Conservation (phyloP, 2,888 invertebrate species). For the Copidosoma aretas region DNA sequence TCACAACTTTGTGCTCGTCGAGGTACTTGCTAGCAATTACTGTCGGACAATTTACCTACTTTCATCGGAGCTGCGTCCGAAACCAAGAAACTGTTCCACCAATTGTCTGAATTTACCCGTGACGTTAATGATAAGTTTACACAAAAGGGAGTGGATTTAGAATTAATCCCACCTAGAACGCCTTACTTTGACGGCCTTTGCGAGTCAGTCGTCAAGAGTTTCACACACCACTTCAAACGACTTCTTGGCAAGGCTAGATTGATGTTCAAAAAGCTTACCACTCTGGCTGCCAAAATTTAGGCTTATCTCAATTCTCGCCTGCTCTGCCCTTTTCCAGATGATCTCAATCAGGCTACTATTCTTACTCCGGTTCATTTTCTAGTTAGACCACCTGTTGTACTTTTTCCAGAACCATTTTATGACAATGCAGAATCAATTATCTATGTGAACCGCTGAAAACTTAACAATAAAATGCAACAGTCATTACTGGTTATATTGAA, state of each 20-base stretch:
- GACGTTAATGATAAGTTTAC: neutral
- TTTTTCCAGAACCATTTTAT: neutral
- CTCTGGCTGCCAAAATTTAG: neutral
- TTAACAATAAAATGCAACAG: slow-evolving; percentile 40
- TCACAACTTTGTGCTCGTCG: slow-evolving; percentile 44
- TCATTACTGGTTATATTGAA: slow-evolving; percentile 45
- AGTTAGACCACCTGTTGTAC: neutral
- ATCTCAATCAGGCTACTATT: neutral
- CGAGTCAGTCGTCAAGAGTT: neutral
- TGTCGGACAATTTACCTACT: slow-evolving; percentile 49
- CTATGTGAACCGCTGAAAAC: slow-evolving; percentile 42
- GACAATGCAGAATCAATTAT: neutral
- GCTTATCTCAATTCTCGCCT: slow-evolving; percentile 11
- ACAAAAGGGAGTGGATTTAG: neutral
- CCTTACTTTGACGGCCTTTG: slow-evolving; percentile 5
- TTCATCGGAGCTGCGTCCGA: slow-evolving; percentile 43
- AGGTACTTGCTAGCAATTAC: slow-evolving; percentile 38
- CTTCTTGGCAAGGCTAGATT: neutral
- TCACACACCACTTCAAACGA: slow-evolving; percentile 5
- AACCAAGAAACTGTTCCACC: slow-evolving; percentile 6
- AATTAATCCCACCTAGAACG: slow-evolving; percentile 5
- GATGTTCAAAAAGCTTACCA: slow-evolving; percentile 3
- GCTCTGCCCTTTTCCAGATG: neutral
- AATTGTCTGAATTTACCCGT: neutral
- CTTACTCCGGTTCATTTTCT: slow-evolving; percentile 9